These are phyloP conservation scores for Dendrocincla tyrannina DNA, from an alignment of 2,797 vertebrate genomes.

Conservation along the genomic window DNA sequence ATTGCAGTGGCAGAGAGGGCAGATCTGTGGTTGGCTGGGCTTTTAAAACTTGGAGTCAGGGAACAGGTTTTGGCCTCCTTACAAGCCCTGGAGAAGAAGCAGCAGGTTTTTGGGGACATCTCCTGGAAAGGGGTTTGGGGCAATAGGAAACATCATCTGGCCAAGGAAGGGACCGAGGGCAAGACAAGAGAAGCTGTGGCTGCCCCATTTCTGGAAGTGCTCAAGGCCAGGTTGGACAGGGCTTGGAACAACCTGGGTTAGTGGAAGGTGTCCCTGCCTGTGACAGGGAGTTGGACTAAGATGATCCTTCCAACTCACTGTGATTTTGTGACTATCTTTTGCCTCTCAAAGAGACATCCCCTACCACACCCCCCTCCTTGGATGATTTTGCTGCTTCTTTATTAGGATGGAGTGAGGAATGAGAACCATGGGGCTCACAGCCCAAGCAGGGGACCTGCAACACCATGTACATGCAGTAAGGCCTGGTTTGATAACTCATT, in stretches of 20 bases:
- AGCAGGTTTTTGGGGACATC: not conserved
- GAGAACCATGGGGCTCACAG: rapidly evolving
- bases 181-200: not conserved
- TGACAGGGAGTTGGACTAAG: not conserved
- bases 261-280: not conserved
- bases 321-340: not conserved
- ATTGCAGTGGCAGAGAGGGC: not conserved
- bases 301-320: not conserved
- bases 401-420: not conserved
- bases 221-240: not conserved
- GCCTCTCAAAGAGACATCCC: not conserved
- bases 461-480: rapidly evolving
- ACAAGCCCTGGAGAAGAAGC: not conserved
- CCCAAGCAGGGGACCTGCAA: not conserved
- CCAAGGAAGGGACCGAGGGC: not conserved
- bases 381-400: not conserved
- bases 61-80: not conserved
- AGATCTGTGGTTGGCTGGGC: not conserved
- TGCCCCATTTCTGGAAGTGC: not conserved
- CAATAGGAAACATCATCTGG: not conserved
- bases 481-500: not conserved
- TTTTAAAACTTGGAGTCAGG: not conserved
- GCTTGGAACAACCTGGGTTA: not conserved
- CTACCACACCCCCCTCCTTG: rapidly evolving
- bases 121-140: not conserved